phyloP scores from a whole-genome alignment of 2,797 vertebrate species.

The Aythya fuligula region DNA sequence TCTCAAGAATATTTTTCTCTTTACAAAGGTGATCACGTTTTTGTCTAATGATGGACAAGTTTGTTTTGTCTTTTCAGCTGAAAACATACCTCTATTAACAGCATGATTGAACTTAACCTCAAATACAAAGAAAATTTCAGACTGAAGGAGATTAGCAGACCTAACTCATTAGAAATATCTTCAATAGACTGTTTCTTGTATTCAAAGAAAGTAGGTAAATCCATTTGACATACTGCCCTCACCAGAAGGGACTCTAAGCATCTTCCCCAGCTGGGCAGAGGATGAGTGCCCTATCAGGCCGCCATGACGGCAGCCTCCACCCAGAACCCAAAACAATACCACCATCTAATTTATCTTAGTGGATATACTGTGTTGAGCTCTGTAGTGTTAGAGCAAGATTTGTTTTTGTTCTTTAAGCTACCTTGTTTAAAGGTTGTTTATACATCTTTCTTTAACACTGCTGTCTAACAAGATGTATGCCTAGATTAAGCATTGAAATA shows the following conservation, averaged over 20 bases:
- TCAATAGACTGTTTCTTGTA: background rate
- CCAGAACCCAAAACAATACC: background rate
- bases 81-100: background rate
- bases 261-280: background rate
- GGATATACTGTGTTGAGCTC: background rate
- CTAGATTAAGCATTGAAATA: background rate
- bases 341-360: background rate
- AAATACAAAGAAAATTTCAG: background rate
- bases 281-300: background rate
- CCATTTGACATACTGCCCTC: background rate
- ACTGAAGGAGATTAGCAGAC: background rate
- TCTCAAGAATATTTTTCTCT: background rate
- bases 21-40: background rate
- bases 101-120: background rate
- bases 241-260: background rate
- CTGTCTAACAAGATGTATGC: background rate
- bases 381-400: background rate
- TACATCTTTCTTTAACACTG: background rate
- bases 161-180: background rate
- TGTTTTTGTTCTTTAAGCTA: background rate
- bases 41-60: background rate
- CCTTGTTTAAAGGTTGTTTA: background rate
- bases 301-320: background rate
- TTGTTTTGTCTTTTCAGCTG: background rate
- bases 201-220: background rate